Base-by-base conservation (phyloP, 1,140 invertebrate species). In the Brachionus angularis region DNA sequence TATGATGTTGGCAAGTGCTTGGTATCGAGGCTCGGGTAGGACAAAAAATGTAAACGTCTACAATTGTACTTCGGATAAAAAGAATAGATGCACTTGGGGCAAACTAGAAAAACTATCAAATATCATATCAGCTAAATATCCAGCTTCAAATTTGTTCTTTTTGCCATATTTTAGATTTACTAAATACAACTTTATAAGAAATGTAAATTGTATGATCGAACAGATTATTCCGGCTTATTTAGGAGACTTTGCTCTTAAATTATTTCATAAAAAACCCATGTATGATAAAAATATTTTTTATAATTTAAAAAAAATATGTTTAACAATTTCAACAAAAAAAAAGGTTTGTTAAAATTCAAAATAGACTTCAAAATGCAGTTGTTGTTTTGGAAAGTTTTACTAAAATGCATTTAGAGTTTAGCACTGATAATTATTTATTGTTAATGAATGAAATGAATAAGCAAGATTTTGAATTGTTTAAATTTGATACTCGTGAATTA, bases 361-460 rank as follows among this genome's bases (percentile, higher is more conserved):
- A 58, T 39, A 58, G 88, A 73, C 85, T 94, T 8, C 88, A 88
- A 75, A 86, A 86, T 42, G 88, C 90, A 0, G 88, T 88, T 39
- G 80, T 80, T 4, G 89, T 88, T 3, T 75, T 95, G 4, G 82
- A 87, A 50, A 89, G 88, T 75, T 96, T 93, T 75, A 85, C 89
- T 0, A 86, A 83, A 0, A 86, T 89, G 72, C 85, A 91, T 76
- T 95, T 91, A 91, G 82, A 83, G 5, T 95, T 94, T 76, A 76
- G 81, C 25, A 91, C 90, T 73, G 79, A 85, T 1, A 91, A 92
- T 72, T 84, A 89, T 31, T 74, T 86, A 10, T 77, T 81, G 1
- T 77, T 95, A n/a, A 83, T 87, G 14, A 74, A 73, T 16, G 74
- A 74, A 39, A 78, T 93, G 67, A 82, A 85, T 44, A 73, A 80